phyloP scores from a whole-genome alignment of 2,888 invertebrate species.

The Melolontha melolontha region DNA sequence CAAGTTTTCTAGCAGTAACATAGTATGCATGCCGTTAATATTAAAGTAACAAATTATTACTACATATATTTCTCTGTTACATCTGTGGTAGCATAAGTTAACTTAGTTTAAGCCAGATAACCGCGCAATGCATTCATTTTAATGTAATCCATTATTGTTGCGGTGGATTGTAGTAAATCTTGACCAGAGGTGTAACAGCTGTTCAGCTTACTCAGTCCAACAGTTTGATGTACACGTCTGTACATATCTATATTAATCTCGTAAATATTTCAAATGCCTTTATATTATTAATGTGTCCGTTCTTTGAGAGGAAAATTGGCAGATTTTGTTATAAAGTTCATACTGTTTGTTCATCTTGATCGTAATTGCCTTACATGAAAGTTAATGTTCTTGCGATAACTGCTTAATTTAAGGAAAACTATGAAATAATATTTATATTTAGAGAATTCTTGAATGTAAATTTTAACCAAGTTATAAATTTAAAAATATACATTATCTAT shows the following conservation, averaged over 20 bases:
- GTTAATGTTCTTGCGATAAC: too few relatives aligned
- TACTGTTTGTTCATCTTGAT: too few relatives aligned
- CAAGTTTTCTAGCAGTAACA: constrained; percentile 6
- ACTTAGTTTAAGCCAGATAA: background rate
- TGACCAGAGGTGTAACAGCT: constrained; percentile 16
- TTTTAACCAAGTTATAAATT: too few relatives aligned
- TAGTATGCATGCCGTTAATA: constrained; percentile 11
- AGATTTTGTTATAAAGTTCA: too few relatives aligned
- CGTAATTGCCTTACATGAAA: too few relatives aligned
- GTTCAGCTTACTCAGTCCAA: constrained; percentile 1
- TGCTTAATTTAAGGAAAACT: too few relatives aligned
- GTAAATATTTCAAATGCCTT: background rate
- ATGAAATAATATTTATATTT: too few relatives aligned
- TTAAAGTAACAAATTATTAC: constrained; percentile 9
- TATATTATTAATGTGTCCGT: too few relatives aligned
- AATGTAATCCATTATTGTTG: constrained; percentile 17
- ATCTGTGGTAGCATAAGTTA: constrained; percentile 23
- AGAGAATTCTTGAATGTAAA: too few relatives aligned
- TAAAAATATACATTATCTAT: too few relatives aligned
- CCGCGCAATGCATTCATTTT: constrained; percentile 22
- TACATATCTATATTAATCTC: background rate
- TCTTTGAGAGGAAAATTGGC: too few relatives aligned
- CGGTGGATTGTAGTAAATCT: constrained; percentile 15
- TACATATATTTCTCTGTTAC: constrained; percentile 8
- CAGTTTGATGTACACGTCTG: background rate